Evolutionary conservation across 92 coral and sea anemone genomes (phyloP).

Genomic region (Porites rus): DNA sequence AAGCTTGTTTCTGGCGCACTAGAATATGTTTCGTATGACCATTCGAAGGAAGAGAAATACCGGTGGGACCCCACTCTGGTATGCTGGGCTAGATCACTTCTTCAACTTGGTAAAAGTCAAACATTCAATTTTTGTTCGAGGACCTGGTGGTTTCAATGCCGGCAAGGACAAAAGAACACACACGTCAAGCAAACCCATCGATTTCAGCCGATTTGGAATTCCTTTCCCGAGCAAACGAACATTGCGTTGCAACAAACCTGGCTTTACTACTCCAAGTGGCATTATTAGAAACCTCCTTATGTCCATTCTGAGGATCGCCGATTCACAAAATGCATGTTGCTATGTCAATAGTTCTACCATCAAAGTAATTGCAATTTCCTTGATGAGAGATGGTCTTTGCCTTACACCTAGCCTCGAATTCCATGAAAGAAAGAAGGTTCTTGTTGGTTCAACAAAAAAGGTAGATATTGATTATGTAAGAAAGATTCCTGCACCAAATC

Average conservation of each 20-base stretch:
- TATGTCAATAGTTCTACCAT: conserved; percentile 51
- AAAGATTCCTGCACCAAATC: conserved; percentile 48
- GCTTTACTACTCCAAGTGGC: conserved; percentile 62
- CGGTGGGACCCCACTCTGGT: conserved; percentile 35
- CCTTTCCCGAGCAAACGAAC: conserved; percentile 61
- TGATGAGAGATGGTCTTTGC: conserved; percentile 66
- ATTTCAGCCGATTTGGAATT: conserved; percentile 53
- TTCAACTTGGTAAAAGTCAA: conserved; percentile 48
- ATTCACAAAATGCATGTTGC: conserved; percentile 38
- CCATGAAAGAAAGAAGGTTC: conserved; percentile 60
- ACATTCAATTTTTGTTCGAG: conserved; percentile 38
- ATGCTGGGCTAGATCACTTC: conserved; percentile 54
- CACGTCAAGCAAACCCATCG: conserved; percentile 37
- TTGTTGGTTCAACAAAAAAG: conserved; percentile 50
- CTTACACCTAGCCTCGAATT: conserved; percentile 54
- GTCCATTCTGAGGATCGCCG: conserved; percentile 51
- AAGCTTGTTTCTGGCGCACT: conserved; percentile 57
- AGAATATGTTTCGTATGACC: conserved; percentile 49
- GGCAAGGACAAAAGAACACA: conserved; percentile 13
- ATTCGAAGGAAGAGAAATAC: conserved; percentile 59
- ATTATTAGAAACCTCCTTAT: conserved; percentile 58
- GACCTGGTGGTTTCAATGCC: conserved; percentile 60
- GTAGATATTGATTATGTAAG: conserved; percentile 46
- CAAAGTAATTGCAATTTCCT: conserved; percentile 51
- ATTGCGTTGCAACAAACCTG: conserved; percentile 57